Conservation (phyloP, 2,113 vertebrate genomes). For the Centropus unirufus region DNA sequence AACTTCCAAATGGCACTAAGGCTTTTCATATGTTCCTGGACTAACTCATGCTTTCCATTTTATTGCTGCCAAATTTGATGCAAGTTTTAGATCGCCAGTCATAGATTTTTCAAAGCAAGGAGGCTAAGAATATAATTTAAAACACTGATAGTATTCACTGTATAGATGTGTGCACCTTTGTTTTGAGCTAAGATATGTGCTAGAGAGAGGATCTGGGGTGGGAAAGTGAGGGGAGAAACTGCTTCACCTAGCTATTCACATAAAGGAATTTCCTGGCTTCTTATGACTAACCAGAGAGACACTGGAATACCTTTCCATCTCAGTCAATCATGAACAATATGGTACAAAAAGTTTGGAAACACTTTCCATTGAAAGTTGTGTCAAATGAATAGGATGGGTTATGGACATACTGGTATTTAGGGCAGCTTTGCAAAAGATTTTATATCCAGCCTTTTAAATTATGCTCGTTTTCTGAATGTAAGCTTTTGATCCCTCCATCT, state of each 20-base stretch:
- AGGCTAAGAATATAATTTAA: neutral
- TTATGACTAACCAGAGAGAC: neutral
- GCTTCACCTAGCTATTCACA: neutral
- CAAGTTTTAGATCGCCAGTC: neutral
- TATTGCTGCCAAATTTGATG: neutral
- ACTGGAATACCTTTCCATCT: neutral
- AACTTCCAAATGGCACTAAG: neutral
- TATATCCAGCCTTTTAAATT: neutral
- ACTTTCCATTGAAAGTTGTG: neutral
- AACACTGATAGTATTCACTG: neutral
- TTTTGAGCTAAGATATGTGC: neutral
- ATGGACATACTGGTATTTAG: neutral
- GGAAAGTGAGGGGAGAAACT: neutral
- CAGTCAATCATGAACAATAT: neutral
- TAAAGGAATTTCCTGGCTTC: neutral
- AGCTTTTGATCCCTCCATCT: neutral
- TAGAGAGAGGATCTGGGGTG: neutral
- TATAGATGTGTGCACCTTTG: neutral
- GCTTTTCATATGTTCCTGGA: neutral
- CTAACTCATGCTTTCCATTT: neutral
- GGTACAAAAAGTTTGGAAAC: neutral
- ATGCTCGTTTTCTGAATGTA: neutral
- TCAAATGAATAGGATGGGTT: neutral
- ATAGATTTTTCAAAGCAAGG: neutral
- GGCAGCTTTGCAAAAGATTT: neutral